Conservation (phyloP, 2,888 invertebrate genomes). For the Ormyrus rosae region DNA sequence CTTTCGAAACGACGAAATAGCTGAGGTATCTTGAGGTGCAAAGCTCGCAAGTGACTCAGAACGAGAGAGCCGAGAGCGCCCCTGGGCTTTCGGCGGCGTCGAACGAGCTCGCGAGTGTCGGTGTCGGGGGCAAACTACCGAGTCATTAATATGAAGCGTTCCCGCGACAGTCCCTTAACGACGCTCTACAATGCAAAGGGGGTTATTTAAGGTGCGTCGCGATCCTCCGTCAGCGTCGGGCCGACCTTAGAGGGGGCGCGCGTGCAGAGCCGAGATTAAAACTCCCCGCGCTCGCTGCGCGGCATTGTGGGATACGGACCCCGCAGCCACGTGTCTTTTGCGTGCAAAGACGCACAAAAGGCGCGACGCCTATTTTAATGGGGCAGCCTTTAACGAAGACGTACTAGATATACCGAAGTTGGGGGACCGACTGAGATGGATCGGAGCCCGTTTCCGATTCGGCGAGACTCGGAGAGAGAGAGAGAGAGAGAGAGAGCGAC, state of each 20-base stretch:
- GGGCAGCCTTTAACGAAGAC: slow-evolving; percentile 61
- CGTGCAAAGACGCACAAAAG: slow-evolving; percentile 44
- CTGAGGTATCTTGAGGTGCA: no score
- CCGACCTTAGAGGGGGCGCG: neutral
- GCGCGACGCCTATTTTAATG: slow-evolving; percentile 31
- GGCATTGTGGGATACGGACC: slow-evolving; percentile 50
- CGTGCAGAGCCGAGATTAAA: slow-evolving; percentile 62
- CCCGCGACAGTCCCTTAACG: slow-evolving; percentile 61
- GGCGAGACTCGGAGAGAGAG: slow-evolving; percentile 22
- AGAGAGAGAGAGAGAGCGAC: slow-evolving; percentile 42
- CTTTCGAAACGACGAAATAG: no score
- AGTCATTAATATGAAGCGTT: slow-evolving; percentile 62
- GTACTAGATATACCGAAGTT: slow-evolving; percentile 28
- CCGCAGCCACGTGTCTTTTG: slow-evolving; percentile 56
- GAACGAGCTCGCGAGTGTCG: slow-evolving; percentile 49
- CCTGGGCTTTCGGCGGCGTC: slow-evolving; percentile 29
- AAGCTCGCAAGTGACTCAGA: no score
- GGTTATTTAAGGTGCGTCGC: slow-evolving; percentile 59
- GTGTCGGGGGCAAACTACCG: slow-evolving; percentile 60
- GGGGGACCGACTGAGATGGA: slow-evolving; percentile 61
- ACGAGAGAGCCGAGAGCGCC: slow-evolving; percentile 2
- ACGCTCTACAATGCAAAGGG: slow-evolving; percentile 58
- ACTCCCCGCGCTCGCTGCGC: slow-evolving; percentile 58
- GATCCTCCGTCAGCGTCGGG: slow-evolving; percentile 5
- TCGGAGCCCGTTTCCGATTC: slow-evolving; percentile 63